Base-by-base conservation (phyloP, 1,140 invertebrate genomes). In the Trachymyrmex cornetzi region DNA sequence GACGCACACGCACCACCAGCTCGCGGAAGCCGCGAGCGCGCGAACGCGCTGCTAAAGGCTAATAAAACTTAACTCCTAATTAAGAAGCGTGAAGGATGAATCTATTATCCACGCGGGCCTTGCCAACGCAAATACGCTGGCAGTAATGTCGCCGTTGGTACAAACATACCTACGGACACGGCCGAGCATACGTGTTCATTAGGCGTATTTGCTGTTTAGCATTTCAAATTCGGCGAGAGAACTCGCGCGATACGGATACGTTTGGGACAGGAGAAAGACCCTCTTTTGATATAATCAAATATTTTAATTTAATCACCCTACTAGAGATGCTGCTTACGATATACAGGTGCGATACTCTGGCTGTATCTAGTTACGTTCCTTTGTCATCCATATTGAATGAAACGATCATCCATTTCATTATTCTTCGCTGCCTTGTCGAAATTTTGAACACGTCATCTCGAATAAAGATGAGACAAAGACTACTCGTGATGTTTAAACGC, bases 21-120 rank as follows among this genome's bases (percentile, higher is more conserved):
- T 38, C 86, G 82, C 81, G 89, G 71, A 72, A 86, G 80, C 27
- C 59, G 34, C 64, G 38, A 57, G 77, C 34, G 77, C 63, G 53
- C 74, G 48, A n/a, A 16, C 34, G 64, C 75, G 87, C n/a, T 88
- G 81, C 44, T 38, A 94, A 93, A 94, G 93, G 94, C 93, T 93
- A 95, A 94, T 94, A 95, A 95, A 95, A 94, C 93, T 95, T 93
- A 94, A 94, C 93, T 94, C 91, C 93, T 95, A 95, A 95, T 94
- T 95, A 95, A 95, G 94, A 94, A 94, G 94, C 94, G 94, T 93
- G 94, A 95, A 95, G 94, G 94, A 95, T 94, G 94, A 95, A 95
- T 95, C 94, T 94, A 94, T 95, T 95, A 95, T 94, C 89, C 91
- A 85, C 77, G 87, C 86, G 90, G 86, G 90, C 90, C 88, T 90